Evolutionary conservation across 2,113 vertebrate genomes (phyloP).

Genomic region (Phoxinus phoxinus): DNA sequence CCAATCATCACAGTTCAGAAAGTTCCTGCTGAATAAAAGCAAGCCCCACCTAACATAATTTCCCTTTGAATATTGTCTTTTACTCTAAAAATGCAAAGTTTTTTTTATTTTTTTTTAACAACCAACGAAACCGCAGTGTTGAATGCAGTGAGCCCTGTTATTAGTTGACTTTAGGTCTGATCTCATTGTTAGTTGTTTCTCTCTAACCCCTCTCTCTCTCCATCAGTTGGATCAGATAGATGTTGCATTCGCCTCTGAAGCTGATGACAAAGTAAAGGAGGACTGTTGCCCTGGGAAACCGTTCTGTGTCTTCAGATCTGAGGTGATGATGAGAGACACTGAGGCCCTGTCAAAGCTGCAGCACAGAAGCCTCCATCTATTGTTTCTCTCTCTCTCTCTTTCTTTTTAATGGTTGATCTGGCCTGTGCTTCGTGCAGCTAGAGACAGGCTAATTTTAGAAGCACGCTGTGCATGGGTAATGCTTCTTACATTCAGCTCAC

Average conservation of each 20-base stretch:
- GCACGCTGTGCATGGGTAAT: background rate
- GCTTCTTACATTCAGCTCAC: background rate
- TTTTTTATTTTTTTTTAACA: background rate
- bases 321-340: conserved; percentile 76
- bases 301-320: conserved; percentile 87
- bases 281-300: conserved; percentile 98
- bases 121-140: background rate
- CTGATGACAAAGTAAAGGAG: conserved; percentile 94
- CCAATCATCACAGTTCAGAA: too few relatives aligned
- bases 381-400: background rate
- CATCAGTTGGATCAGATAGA: conserved; percentile 90
- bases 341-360: conserved; percentile 11
- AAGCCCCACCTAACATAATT: background rate
- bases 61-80: background rate
- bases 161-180: background rate
- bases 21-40: background rate
- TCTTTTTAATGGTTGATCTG: background rate
- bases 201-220: background rate
- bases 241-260: conserved; percentile 90
- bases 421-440: background rate
- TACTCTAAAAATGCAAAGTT: background rate
- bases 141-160: background rate
- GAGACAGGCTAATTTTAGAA: conserved; percentile 26
- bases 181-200: background rate
- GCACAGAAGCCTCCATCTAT: conserved; percentile 22